A percentile compares a stretch with the other conserved stretches of the same genome.
Conservation (phyloP, 2,113 vertebrate genomes). For the Otolemur garnettii region DNA sequence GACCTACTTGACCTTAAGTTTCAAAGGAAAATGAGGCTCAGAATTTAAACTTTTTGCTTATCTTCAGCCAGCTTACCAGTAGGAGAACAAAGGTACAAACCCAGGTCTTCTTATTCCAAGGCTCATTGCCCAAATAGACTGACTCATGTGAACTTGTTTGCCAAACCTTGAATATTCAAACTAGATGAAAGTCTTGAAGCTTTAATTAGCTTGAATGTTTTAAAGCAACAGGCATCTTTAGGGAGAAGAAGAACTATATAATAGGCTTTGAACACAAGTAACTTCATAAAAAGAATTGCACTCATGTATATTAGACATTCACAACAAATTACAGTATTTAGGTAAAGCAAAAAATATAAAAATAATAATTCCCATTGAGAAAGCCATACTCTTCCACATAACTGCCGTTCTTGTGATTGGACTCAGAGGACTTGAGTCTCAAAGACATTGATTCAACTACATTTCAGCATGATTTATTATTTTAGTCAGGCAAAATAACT, state of each 20-base stretch:
- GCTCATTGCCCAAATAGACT: not conserved
- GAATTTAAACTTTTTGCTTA: slow-evolving; percentile 19
- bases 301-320: not conserved
- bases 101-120: not conserved
- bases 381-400: not conserved
- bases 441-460: slow-evolving; percentile 19
- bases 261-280: not conserved
- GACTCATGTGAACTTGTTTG: not conserved
- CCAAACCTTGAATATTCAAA: not conserved
- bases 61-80: not conserved
- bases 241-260: not conserved
- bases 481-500: slow-evolving; percentile 58
- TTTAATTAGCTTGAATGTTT: not conserved
- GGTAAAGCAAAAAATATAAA: not conserved
- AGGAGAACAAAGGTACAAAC: not conserved
- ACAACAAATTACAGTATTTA: not conserved
- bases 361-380: slow-evolving; percentile 1
- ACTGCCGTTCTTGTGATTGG: not conserved
- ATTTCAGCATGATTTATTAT: slow-evolving; percentile 33
- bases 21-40: slow-evolving; percentile 48
- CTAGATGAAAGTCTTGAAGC: not conserved
- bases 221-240: not conserved
- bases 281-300: slow-evolving; percentile 9
- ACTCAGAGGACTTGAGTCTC: not conserved
- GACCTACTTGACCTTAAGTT: not conserved